phyloP scores from a whole-genome alignment of 2,888 invertebrate species.

The Mantis religiosa region DNA sequence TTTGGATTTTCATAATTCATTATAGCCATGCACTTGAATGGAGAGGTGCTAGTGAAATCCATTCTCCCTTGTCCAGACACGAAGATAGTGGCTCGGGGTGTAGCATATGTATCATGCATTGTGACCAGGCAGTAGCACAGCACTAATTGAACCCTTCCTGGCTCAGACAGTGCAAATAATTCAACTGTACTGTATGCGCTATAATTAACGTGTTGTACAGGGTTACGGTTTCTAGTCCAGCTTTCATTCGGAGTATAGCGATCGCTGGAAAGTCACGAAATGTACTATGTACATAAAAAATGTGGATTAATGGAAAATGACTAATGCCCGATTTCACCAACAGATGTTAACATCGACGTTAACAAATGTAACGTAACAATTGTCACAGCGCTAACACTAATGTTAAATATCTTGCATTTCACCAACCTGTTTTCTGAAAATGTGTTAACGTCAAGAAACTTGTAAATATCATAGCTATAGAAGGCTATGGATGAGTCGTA shows the following conservation, averaged over 20 bases:
- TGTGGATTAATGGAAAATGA: too few relatives aligned
- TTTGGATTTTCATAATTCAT: too few relatives aligned
- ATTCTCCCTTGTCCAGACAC: neutral
- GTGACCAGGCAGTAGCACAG: neutral
- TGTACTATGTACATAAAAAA: neutral
- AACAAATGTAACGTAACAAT: too few relatives aligned
- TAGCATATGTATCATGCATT: neutral
- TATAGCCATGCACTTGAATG: too few relatives aligned
- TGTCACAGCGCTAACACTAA: too few relatives aligned
- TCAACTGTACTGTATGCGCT: neutral
- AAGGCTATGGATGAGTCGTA: too few relatives aligned
- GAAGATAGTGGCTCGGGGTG: neutral
- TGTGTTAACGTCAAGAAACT: too few relatives aligned
- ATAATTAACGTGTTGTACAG: neutral
- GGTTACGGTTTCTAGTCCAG: neutral
- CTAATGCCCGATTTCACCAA: too few relatives aligned
- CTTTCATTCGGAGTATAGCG: neutral
- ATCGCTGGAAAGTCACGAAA: neutral
- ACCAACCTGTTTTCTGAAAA: too few relatives aligned
- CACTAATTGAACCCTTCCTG: neutral
- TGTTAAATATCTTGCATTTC: too few relatives aligned
- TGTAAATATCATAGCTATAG: too few relatives aligned
- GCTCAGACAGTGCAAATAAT: neutral
- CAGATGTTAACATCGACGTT: too few relatives aligned
- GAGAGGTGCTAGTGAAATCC: neutral